phyloP scores from a whole-genome alignment of 2,113 vertebrate species.

The Pomatostomus ruficeps region DNA sequence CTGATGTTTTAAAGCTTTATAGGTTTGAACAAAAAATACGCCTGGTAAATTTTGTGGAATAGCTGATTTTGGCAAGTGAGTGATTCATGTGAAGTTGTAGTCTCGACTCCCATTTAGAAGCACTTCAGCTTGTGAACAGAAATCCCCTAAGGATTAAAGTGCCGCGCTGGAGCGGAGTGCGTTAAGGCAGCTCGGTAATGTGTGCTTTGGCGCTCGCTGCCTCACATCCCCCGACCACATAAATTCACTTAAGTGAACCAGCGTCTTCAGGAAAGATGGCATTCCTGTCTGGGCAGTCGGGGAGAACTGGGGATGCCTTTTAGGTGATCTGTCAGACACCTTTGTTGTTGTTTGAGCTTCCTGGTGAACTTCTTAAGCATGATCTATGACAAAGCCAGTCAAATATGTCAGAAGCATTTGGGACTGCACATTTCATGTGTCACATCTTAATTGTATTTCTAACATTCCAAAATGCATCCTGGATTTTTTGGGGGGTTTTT shows the following conservation, averaged over 20 bases:
- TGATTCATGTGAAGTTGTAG: neutral
- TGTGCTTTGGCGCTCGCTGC: neutral
- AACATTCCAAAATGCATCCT: neutral
- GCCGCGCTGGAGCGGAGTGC: neutral
- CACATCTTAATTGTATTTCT: neutral
- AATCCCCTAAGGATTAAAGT: neutral
- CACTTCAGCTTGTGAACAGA: neutral
- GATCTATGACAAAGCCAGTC: neutral
- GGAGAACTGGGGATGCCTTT: neutral
- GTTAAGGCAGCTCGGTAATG: neutral
- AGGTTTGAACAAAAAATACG: neutral
- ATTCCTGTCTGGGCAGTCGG: neutral
- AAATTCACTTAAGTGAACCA: neutral
- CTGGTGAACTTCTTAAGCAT: neutral
- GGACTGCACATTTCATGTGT: neutral
- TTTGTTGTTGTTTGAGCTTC: neutral
- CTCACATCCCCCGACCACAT: neutral
- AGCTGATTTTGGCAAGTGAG: neutral
- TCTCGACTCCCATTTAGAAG: neutral
- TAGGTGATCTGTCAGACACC: neutral
- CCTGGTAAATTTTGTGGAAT: neutral
- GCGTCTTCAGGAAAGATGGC: neutral
- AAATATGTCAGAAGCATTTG: neutral
- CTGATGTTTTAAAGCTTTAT: neutral
- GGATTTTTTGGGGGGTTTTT: neutral